These are phyloP conservation scores for Calliopsis andreniformis DNA, from an alignment of 1,140 invertebrate species.

Conservation along the genomic window DNA sequence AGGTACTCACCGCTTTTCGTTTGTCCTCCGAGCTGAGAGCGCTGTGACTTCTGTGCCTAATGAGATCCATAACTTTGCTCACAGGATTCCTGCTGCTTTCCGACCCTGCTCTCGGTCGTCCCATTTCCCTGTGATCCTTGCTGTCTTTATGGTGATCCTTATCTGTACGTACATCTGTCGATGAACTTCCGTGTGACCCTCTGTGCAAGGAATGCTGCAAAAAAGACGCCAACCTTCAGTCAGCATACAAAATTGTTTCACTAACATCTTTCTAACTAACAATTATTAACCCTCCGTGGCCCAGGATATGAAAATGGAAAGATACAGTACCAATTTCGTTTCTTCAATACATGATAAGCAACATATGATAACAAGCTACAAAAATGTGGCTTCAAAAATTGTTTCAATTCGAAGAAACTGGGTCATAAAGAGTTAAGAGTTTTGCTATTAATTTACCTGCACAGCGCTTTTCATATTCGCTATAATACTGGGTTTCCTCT, in stretches of 20 bases:
- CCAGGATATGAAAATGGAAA: too few relatives aligned
- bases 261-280: not conserved
- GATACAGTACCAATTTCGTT: too few relatives aligned
- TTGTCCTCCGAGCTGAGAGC: slow-evolving; percentile 87
- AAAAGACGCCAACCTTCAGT: slow-evolving; percentile 34
- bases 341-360: too few relatives aligned
- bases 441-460: slow-evolving; percentile 86
- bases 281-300: too few relatives aligned
- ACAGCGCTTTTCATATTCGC: slow-evolving; percentile 90
- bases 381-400: too few relatives aligned
- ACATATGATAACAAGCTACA: too few relatives aligned
- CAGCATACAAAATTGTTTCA: too few relatives aligned
- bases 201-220: slow-evolving; percentile 76
- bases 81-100: slow-evolving; percentile 86
- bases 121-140: slow-evolving; percentile 69
- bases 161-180: slow-evolving; percentile 72
- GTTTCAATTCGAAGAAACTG: too few relatives aligned
- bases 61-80: slow-evolving; percentile 94
- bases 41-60: slow-evolving; percentile 90
- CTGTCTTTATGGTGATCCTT: slow-evolving; percentile 70
- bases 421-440: too few relatives aligned
- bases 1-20: slow-evolving; percentile 87
- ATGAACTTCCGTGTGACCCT: slow-evolving; percentile 74
- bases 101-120: slow-evolving; percentile 81
- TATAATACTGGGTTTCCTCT: slow-evolving; percentile 88